Percentiles rank a stretch among this genome's conserved stretches.
Evolutionary conservation across 2,888 invertebrate genomes (phyloP).

Genomic region (Idaea straminata): DNA sequence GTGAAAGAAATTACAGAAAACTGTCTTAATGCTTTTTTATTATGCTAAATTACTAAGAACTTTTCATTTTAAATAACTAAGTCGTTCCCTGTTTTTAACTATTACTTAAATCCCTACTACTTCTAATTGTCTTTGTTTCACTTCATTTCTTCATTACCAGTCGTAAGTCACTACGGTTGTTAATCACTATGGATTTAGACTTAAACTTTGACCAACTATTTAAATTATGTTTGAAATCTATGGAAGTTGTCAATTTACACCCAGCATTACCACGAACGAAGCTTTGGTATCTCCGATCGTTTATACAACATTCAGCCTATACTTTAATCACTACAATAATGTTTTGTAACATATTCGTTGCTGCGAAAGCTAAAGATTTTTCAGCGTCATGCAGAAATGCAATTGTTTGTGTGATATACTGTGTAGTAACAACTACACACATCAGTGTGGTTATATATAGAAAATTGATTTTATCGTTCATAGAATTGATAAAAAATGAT

Average conservation of each 20-base stretch:
- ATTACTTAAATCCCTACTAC: background rate
- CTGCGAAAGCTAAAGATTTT: background rate
- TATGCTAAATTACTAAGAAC: no score
- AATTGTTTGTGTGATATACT: conserved; percentile 8
- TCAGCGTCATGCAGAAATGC: conserved; percentile 9
- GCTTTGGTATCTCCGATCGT: background rate
- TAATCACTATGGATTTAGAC: background rate
- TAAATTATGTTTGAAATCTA: background rate
- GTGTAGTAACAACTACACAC: conserved; percentile 9
- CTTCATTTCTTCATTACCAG: background rate
- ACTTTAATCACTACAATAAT: background rate
- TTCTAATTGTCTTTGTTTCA: background rate
- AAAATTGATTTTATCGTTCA: conserved; percentile 8
- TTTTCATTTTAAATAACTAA: no score
- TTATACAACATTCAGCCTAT: background rate
- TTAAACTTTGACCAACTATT: background rate
- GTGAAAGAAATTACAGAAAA: no score
- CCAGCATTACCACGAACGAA: background rate
- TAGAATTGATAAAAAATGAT: conserved; percentile 17
- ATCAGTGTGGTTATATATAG: conserved; percentile 6
- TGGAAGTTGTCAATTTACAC: background rate
- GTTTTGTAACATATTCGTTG: background rate
- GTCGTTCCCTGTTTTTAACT: no score
- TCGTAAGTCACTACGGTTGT: background rate
- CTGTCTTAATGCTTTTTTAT: no score